A percentile compares a stretch with the other conserved stretches of the same genome.
These are phyloP conservation scores for Cephalotes varians DNA, from an alignment of 2,888 invertebrate genomes.

Conservation along the genomic window DNA sequence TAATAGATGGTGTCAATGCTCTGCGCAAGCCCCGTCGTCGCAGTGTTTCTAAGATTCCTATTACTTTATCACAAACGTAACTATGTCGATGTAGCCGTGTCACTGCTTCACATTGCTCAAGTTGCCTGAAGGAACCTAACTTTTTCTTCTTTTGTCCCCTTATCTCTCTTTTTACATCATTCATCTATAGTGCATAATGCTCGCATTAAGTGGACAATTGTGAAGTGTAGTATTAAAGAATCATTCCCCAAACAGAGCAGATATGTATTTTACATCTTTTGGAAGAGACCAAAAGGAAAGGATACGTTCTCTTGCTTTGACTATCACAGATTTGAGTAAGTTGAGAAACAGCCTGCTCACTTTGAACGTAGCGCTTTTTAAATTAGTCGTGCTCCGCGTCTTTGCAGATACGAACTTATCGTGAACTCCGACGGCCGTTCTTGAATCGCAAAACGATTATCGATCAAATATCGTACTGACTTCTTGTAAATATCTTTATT, in stretches of 20 bases:
- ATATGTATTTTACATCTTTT: slow-evolving; percentile 57
- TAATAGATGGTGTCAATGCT: slow-evolving; percentile 62
- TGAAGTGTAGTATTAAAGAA: slow-evolving; percentile 70
- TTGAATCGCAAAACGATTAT: slow-evolving; percentile 62
- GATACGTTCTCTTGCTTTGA: slow-evolving; percentile 68
- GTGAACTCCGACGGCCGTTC: slow-evolving; percentile 53
- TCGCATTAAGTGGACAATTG: slow-evolving; percentile 54
- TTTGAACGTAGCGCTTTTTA: slow-evolving; percentile 33
- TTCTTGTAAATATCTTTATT: slow-evolving; percentile 86
- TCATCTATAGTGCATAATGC: slow-evolving; percentile 54
- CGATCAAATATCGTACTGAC: slow-evolving; percentile 79
- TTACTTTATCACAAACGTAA: slow-evolving; percentile 66
- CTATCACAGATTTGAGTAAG: slow-evolving; percentile 73
- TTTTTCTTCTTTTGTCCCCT: slow-evolving; percentile 39
- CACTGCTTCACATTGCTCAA: slow-evolving; percentile 67
- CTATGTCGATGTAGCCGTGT: slow-evolving; percentile 57
- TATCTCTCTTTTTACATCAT: slow-evolving; percentile 34
- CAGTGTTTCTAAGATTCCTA: slow-evolving; percentile 60
- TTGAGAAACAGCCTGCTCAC: slow-evolving; percentile 64
- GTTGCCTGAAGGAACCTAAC: slow-evolving; percentile 57
- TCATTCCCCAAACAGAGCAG: slow-evolving; percentile 71
- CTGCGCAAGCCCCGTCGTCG: slow-evolving; percentile 64
- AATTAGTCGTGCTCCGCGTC: slow-evolving; percentile 1
- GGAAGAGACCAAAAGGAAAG: slow-evolving; percentile 22
- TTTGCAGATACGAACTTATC: slow-evolving; percentile 20